Evolutionary conservation across 1,140 invertebrate species (phyloP).

Genomic region (Caenorhabditis tropicalis): DNA sequence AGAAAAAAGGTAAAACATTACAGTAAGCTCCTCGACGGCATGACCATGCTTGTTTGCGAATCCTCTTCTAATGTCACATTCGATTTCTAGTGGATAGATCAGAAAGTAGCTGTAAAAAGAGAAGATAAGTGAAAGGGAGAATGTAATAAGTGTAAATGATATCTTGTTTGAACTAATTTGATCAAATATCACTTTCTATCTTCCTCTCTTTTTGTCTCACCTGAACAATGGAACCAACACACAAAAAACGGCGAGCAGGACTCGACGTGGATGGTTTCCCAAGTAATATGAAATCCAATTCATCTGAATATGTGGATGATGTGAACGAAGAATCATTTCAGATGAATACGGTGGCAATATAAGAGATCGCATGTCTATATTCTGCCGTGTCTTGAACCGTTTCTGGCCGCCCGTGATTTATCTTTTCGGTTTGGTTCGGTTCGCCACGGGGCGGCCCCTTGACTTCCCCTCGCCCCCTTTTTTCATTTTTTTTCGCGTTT

Average conservation of each 20-base stretch:
- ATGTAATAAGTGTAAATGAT: not conserved
- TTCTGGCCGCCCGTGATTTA: constrained; percentile 4
- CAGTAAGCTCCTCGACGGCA: constrained; percentile 40
- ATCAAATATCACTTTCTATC: not conserved
- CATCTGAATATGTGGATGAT: constrained; percentile 40
- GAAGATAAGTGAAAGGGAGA: not conserved
- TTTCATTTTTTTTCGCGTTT: not conserved
- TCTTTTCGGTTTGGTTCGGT: constrained; percentile 3
- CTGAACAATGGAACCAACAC: constrained; percentile 43
- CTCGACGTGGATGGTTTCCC: constrained; percentile 40
- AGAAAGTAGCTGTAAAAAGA: constrained; percentile 45
- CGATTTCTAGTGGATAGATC: constrained; percentile 49
- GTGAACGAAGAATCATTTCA: not conserved
- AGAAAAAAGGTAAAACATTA: not conserved
- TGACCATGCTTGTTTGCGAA: constrained; percentile 49
- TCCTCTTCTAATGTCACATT: constrained; percentile 52
- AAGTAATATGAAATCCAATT: constrained; percentile 42
- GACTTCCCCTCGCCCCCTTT: not conserved
- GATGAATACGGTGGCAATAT: constrained; percentile 9
- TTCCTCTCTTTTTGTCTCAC: not conserved
- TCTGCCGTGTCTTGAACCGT: not conserved
- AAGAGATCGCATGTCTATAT: not conserved
- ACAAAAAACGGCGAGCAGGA: constrained; percentile 27
- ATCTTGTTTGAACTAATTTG: not conserved
- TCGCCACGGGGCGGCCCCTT: constrained; percentile 5